Base-by-base conservation (phyloP, 2,888 invertebrate species). In the Pandemis cinnamomeana region DNA sequence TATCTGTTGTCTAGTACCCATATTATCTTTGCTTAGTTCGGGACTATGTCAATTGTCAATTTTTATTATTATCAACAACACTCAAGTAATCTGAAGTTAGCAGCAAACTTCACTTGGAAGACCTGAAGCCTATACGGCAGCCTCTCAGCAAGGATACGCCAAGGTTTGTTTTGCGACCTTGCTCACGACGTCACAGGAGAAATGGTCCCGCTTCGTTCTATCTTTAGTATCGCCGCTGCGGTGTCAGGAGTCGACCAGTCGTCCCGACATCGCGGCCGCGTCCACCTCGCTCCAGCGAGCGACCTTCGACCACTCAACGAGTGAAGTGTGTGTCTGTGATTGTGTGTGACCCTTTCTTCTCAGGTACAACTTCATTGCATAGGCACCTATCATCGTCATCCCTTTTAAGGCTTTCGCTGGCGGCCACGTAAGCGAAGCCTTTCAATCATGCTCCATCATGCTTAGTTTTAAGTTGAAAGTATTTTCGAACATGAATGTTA, bases 321-420 rank as follows among this genome's bases (percentile, higher is more conserved):
- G 92, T 92, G 92, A 92, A 90, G 93, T 92, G 92, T 90, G 91
- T 92, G 92, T 87, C 88, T 91, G 92, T 92, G 93, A 88, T 89
- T 87, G 93, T 92, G 91, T 86, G 84, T 86, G 82, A 84, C 84
- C 74, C 75, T 69, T 78, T 79, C 70, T 76, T 55, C 77, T 68
- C 82, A 84, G 81, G 84, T 84, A 83, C 44, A 46, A 11, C 51
- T 10, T 41, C 64, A 53, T 42, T 67, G 15, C n/a, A 7, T 53
- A 36, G 27, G 27, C 53, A 10, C 5, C 2, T 53, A 6, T 13
- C 53, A 53, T 15, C 27, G 13, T 10, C 51, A 4, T 67, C 10
- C 51, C n/a, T 41, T 61, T 61, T n/a, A 61, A 61, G 42, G 61
- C 41, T 42, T 61, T 15, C 15, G 10, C 13, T 11, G 8, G 5